Percentiles rank a stretch among this genome's conserved stretches.
These are phyloP conservation scores for Idaea straminata DNA, from an alignment of 2,888 invertebrate species.

Conservation along the genomic window DNA sequence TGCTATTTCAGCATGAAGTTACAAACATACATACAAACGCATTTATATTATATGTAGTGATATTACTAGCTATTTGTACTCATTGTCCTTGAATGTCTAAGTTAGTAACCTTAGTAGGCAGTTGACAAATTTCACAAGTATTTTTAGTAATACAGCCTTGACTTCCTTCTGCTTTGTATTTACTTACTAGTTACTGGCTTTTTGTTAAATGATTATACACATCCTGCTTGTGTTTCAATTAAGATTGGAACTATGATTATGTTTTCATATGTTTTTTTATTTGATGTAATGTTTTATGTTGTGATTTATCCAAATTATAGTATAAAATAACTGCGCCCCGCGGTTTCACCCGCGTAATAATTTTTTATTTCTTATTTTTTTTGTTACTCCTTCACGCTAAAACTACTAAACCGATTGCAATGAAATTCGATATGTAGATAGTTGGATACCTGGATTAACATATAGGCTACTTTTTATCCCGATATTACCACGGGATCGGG, in stretches of 20 bases:
- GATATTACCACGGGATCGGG: no score
- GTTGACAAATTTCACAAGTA: constrained; percentile 39
- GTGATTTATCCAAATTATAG: no score
- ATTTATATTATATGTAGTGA: background rate
- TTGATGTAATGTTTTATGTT: background rate
- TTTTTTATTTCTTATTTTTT: no score
- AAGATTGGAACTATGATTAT: background rate
- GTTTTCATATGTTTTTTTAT: background rate
- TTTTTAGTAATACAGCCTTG: constrained; percentile 31
- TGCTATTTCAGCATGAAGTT: background rate
- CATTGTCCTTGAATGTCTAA: constrained; percentile 33
- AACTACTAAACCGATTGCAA: no score
- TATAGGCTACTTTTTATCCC: no score
- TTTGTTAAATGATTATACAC: constrained; percentile 13
- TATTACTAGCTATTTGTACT: background rate
- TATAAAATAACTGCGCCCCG: no score
- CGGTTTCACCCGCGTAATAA: no score
- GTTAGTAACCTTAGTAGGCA: constrained; percentile 28
- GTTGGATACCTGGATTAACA: no score
- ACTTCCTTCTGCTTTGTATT: constrained; percentile 12
- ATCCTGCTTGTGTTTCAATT: constrained; percentile 9
- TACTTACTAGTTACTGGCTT: constrained; percentile 3
- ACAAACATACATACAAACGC: background rate
- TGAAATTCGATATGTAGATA: no score
- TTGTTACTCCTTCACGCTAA: no score